phyloP scores from a whole-genome alignment of 1,140 invertebrate genomes.

The Agraylea sexmaculata region DNA sequence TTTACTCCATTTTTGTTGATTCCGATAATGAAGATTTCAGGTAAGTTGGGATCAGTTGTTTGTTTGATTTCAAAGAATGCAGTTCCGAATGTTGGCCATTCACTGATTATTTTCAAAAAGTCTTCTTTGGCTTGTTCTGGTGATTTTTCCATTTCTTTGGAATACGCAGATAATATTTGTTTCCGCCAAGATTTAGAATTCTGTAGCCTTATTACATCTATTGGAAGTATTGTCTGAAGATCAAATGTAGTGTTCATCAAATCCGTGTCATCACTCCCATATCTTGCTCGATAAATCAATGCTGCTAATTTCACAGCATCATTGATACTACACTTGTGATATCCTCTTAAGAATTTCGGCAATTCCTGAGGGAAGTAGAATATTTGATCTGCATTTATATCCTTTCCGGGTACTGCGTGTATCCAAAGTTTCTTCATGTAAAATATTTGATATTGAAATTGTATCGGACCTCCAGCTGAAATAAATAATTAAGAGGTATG shows the following conservation, averaged over 20 bases:
- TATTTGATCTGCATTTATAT: constrained; percentile 81
- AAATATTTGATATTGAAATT: constrained; percentile 85
- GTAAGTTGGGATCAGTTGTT: constrained; percentile 70
- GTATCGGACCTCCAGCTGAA: constrained; percentile 42
- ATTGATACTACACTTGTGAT: constrained; percentile 69
- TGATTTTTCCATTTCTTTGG: constrained; percentile 44
- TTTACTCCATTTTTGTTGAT: constrained; percentile 87
- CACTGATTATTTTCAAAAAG: constrained; percentile 72
- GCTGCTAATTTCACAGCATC: constrained; percentile 71
- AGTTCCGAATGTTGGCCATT: constrained; percentile 84
- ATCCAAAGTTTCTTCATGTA: constrained; percentile 97
- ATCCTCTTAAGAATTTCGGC: constrained; percentile 82
- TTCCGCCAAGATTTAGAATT: constrained; percentile 76
- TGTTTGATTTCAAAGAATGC: constrained; percentile 94
- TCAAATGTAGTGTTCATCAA: constrained; percentile 50
- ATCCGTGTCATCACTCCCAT: constrained; percentile 53
- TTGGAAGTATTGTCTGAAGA: constrained; percentile 65
- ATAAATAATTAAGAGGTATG: constrained; percentile 11
- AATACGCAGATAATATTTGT: constrained; percentile 52
- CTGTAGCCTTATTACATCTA: constrained; percentile 63
- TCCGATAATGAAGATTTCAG: constrained; percentile 76
- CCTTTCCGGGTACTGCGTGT: constrained; percentile 75
- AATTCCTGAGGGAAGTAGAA: constrained; percentile 94
- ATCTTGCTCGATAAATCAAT: constrained; percentile 68
- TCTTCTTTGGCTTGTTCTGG: constrained; percentile 67